Conservation (phyloP, 2,888 invertebrate species). For the Pheosia tremula region DNA sequence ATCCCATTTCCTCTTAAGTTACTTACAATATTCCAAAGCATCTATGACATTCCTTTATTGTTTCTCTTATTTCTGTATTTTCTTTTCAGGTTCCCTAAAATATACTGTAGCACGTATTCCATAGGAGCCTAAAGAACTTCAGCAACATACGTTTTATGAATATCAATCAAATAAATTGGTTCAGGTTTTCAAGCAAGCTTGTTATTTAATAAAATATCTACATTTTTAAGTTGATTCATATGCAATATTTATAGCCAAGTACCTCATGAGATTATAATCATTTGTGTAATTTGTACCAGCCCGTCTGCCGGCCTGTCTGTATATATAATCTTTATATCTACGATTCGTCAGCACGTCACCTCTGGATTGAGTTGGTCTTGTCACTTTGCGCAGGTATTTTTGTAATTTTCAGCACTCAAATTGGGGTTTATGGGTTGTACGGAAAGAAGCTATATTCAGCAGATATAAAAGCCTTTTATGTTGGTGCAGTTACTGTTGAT, state of each 20-base stretch:
- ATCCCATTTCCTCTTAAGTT: too few relatives aligned
- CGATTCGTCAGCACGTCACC: constrained; percentile 10
- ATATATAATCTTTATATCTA: constrained; percentile 32
- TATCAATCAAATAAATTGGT: not conserved
- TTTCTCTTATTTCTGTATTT: too few relatives aligned
- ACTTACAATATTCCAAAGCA: too few relatives aligned
- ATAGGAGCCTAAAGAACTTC: too few relatives aligned
- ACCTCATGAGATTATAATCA: constrained; percentile 5
- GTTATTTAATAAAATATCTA: not conserved
- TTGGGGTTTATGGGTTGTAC: not conserved
- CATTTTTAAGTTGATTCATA: not conserved
- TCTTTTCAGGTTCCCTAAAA: too few relatives aligned
- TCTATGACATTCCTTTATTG: too few relatives aligned
- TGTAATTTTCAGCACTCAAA: not conserved
- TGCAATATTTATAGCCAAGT: too few relatives aligned
- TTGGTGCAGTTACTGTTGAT: too few relatives aligned
- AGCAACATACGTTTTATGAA: not conserved
- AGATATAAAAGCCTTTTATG: too few relatives aligned
- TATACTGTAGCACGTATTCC: too few relatives aligned
- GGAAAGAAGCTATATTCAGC: too few relatives aligned
- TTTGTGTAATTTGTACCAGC: constrained; percentile 15
- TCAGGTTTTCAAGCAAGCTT: not conserved
- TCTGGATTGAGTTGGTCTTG: not conserved
- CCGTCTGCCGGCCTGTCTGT: constrained; percentile 38
- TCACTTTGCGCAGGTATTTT: constrained; percentile 1